These are phyloP conservation scores for Chlamydotis undulata DNA, from an alignment of 2,113 vertebrate genomes.

Conservation along the genomic window DNA sequence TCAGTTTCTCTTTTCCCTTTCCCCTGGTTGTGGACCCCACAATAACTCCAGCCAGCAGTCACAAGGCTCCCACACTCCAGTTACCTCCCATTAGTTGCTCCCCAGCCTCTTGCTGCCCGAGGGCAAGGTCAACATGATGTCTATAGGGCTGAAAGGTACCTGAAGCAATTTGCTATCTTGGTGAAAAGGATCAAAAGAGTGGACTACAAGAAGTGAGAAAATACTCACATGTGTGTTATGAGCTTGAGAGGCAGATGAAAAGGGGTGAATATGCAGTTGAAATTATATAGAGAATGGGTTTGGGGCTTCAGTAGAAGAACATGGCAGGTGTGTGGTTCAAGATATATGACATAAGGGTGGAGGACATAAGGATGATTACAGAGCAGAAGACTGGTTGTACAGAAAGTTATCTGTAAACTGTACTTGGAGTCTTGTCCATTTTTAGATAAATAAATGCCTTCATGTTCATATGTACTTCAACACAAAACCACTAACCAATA, in stretches of 20 bases:
- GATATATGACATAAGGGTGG: not conserved
- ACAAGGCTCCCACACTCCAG: not conserved
- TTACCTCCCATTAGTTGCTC: not conserved
- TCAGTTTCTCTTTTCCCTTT: not conserved
- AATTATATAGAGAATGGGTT: not conserved
- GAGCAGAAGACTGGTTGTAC: not conserved
- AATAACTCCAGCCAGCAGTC: not conserved
- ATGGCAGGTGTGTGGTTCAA: not conserved
- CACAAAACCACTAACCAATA: not conserved
- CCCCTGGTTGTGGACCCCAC: not conserved
- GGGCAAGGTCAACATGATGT: not conserved
- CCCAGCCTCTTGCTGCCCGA: not conserved
- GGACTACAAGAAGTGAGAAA: not conserved
- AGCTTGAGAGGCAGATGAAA: not conserved
- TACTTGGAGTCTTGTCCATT: not conserved
- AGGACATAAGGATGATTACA: not conserved
- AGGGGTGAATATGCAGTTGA: not conserved
- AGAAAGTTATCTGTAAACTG: not conserved
- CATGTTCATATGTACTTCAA: not conserved
- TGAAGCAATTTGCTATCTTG: not conserved
- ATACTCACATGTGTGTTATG: accelerated
- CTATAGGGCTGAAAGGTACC: not conserved
- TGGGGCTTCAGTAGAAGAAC: not conserved
- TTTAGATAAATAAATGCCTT: not conserved
- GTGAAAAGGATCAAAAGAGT: not conserved